phyloP scores from a whole-genome alignment of 1,140 invertebrate species.

The Brachionus asplanchnoidis region DNA sequence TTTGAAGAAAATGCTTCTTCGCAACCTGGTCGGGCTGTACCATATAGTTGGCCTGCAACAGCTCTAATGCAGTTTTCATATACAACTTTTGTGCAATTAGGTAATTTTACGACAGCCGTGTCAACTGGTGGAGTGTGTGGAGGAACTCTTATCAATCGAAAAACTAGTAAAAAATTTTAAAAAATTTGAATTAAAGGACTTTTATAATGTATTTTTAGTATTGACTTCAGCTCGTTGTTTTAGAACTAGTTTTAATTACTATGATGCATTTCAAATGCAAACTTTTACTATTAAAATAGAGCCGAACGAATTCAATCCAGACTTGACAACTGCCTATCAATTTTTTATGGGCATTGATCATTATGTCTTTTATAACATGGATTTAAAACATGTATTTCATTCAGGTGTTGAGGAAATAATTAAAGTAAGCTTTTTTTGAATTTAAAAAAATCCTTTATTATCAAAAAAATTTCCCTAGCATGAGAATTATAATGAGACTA shows the following conservation, averaged over 20 bases:
- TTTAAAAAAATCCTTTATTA: neutral
- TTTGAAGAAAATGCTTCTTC: neutral
- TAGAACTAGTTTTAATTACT: neutral
- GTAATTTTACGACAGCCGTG: neutral
- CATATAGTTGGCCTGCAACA: slow-evolving; percentile 32
- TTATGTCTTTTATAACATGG: neutral
- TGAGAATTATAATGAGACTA: neutral
- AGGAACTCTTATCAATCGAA: neutral
- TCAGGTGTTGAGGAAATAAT: slow-evolving; percentile 12
- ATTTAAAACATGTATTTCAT: neutral
- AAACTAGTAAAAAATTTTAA: neutral
- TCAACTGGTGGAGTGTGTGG: neutral
- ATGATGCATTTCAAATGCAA: neutral
- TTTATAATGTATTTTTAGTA: neutral
- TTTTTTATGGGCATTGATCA: neutral
- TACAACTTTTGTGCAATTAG: neutral
- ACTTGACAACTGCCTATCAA: neutral
- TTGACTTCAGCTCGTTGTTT: neutral
- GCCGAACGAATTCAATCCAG: neutral
- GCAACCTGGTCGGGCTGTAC: neutral
- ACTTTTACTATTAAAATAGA: neutral
- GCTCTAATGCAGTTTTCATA: neutral
- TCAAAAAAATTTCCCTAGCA: neutral
- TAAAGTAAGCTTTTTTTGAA: neutral
- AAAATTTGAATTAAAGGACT: too few relatives aligned